These are phyloP conservation scores for Neolamprologus caudopunctatus DNA, from an alignment of 2,113 vertebrate species.

Conservation along the genomic window DNA sequence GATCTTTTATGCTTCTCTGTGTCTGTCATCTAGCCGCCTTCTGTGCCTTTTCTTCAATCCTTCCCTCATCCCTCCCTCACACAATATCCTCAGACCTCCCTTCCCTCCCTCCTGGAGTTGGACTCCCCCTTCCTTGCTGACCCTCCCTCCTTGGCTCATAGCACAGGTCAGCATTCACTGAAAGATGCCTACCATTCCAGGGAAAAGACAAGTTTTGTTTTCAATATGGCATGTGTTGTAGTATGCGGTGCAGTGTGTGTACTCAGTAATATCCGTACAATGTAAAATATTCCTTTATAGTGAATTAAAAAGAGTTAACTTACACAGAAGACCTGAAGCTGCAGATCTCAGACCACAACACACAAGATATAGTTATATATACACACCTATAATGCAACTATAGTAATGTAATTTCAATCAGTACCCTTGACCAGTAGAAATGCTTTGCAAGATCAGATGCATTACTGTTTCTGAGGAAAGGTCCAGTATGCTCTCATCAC, in stretches of 20 bases:
- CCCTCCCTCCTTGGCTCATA: conserved; percentile 54
- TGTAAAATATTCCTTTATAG: neutral
- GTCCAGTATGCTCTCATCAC: neutral
- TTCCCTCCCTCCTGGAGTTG: conserved; percentile 59
- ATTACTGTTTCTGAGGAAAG: neutral
- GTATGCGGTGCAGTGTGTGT: neutral
- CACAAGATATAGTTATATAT: neutral
- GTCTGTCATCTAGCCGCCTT: conserved; percentile 71
- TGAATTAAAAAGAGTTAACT: neutral
- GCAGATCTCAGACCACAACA: neutral
- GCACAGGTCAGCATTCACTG: conserved; percentile 70
- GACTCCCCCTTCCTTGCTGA: conserved; percentile 55
- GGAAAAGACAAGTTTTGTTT: conserved; percentile 71
- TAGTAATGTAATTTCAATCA: neutral
- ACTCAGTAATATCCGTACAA: neutral
- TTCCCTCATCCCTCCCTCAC: conserved; percentile 43
- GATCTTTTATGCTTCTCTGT: conserved; percentile 53
- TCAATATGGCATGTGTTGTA: conserved; percentile 4
- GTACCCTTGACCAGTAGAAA: neutral
- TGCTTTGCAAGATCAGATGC: neutral
- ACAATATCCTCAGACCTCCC: conserved; percentile 54
- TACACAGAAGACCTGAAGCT: neutral
- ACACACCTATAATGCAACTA: neutral
- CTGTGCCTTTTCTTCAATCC: conserved; percentile 55
- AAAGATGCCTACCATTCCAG: conserved; percentile 93